phyloP scores from a whole-genome alignment of 2,888 invertebrate species.

The Phymatocera aterrima region DNA sequence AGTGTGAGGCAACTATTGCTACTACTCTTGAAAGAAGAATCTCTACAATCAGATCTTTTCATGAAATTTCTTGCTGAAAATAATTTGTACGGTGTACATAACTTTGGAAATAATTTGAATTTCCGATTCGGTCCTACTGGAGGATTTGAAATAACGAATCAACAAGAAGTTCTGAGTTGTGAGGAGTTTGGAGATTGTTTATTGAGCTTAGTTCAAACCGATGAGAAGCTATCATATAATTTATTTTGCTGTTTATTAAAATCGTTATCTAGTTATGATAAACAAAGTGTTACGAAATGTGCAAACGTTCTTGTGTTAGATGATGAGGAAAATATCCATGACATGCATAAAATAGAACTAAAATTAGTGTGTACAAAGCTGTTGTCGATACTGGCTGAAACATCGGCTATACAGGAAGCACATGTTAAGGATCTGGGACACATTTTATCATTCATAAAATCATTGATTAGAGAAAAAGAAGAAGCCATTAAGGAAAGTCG shows the following conservation, averaged over 20 bases:
- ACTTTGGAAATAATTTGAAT: slow-evolving; percentile 63
- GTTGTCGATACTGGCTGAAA: slow-evolving; percentile 68
- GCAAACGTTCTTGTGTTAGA: slow-evolving; percentile 55
- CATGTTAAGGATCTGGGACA: slow-evolving; percentile 68
- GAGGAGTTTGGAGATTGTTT: slow-evolving; percentile 68
- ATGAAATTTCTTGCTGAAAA: slow-evolving; percentile 60
- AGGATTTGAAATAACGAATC: slow-evolving; percentile 62
- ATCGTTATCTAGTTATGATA: slow-evolving; percentile 60
- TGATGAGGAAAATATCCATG: slow-evolving; percentile 53
- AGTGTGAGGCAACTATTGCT: slow-evolving; percentile 62
- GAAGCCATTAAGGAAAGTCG: slow-evolving; percentile 31
- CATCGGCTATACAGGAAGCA: slow-evolving; percentile 66
- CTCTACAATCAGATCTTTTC: slow-evolving; percentile 58
- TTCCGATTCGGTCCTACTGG: slow-evolving; percentile 64
- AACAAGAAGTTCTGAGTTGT: slow-evolving; percentile 59
- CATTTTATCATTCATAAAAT: slow-evolving; percentile 69
- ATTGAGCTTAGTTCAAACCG: slow-evolving; percentile 66
- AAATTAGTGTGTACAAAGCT: slow-evolving; percentile 67
- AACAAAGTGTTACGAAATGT: slow-evolving; percentile 25
- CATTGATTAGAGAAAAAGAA: slow-evolving; percentile 63
- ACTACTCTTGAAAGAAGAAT: slow-evolving; percentile 58
- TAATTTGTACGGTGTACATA: slow-evolving; percentile 58
- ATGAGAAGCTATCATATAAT: slow-evolving; percentile 61
- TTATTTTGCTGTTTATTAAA: slow-evolving; percentile 74
- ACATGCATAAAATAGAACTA: slow-evolving; percentile 61